These are phyloP conservation scores for Mormyrus hasselquistii DNA, from an alignment of 2,797 vertebrate species.

Conservation along the genomic window DNA sequence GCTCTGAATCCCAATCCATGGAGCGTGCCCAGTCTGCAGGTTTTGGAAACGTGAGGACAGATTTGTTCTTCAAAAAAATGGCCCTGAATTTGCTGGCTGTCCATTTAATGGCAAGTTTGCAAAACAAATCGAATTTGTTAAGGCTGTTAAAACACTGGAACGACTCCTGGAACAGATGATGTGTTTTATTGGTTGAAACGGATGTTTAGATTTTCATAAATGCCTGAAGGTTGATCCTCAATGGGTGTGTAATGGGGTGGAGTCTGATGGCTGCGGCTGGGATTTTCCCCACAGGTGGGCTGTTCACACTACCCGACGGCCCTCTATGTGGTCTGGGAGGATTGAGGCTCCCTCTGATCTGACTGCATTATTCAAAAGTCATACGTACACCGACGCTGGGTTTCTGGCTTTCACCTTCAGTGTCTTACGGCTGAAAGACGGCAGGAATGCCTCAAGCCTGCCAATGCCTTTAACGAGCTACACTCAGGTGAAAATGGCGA, in stretches of 20 bases:
- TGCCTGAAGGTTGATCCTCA: not conserved
- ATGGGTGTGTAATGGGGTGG: not conserved
- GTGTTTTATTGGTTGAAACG: not conserved
- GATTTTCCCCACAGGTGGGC: not conserved
- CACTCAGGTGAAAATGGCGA: not conserved
- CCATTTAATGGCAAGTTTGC: not conserved
- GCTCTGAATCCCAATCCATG: not conserved
- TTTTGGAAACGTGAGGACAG: not conserved
- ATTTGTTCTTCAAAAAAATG: not conserved
- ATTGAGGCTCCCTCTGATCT: not conserved
- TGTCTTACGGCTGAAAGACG: not conserved
- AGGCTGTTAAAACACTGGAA: not conserved
- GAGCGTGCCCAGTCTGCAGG: not conserved
- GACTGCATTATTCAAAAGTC: not conserved
- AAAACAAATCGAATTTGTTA: not conserved
- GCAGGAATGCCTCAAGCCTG: not conserved
- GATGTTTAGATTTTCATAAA: not conserved
- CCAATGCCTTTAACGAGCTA: slow-evolving; percentile 16
- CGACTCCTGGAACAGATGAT: not conserved
- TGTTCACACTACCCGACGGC: not conserved
- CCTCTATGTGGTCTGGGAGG: not conserved
- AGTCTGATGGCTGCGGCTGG: not conserved
- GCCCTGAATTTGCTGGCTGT: not conserved
- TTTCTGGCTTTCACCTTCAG: not conserved
- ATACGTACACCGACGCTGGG: not conserved